Conservation (phyloP, 2,888 invertebrate genomes). For the Xanthostigma xanthostigma region DNA sequence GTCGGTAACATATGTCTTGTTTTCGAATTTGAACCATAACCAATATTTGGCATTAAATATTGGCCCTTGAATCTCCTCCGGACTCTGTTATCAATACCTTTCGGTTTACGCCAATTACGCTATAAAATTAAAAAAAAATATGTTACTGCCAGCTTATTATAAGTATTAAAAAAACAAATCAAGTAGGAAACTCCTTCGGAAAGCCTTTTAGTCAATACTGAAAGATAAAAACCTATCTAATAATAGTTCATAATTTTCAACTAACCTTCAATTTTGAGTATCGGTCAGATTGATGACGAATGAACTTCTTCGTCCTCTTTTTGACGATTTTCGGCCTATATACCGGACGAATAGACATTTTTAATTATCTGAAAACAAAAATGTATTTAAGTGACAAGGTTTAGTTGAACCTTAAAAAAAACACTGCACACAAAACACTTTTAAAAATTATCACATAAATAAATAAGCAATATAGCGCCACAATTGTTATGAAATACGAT, state of each 20-base stretch:
- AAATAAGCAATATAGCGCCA: too few relatives aligned
- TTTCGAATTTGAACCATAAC: conserved; percentile 91
- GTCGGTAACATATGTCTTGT: conserved; percentile 95
- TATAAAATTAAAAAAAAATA: conserved; percentile 25
- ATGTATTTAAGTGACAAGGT: neutral
- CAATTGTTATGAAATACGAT: too few relatives aligned
- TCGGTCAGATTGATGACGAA: conserved; percentile 95
- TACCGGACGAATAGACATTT: conserved; percentile 81
- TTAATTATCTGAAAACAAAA: conserved; percentile 22
- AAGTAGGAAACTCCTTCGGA: conserved; percentile 8
- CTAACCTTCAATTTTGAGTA: conserved; percentile 86
- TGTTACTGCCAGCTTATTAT: neutral
- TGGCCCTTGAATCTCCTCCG: conserved; percentile 98
- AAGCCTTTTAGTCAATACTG: conserved; percentile 7
- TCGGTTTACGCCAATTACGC: conserved; percentile 98
- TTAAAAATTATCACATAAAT: too few relatives aligned
- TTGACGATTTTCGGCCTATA: conserved; percentile 85
- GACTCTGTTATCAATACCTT: conserved; percentile 99
- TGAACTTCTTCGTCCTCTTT: conserved; percentile 97
- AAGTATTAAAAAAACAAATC: conserved; percentile 5
- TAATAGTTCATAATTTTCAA: conserved; percentile 9
- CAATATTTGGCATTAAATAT: conserved; percentile 97
- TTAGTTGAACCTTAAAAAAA: too few relatives aligned
- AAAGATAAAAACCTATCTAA: neutral
- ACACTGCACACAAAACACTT: too few relatives aligned